A percentile compares a stretch with the other conserved stretches of the same genome.
Conservation (phyloP, 2,113 vertebrate genomes). For the Paramisgurnus dabryanus region DNA sequence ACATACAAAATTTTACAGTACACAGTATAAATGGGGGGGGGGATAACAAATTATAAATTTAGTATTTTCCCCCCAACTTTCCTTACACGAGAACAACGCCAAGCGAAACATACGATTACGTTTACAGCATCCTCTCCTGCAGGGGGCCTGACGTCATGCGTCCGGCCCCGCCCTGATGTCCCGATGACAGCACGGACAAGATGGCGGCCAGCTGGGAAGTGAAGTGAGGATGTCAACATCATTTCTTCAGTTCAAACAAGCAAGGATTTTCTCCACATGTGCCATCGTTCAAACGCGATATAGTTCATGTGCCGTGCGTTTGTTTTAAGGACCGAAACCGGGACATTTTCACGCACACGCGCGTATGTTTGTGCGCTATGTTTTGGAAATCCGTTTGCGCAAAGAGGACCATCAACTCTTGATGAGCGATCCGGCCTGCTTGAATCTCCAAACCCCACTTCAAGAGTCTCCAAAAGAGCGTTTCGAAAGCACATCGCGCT, state of each 20-base stretch:
- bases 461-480: conserved; percentile 11
- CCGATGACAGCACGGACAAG: conserved; percentile 70
- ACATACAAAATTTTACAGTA: too few species aligned
- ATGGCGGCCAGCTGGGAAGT: conserved; percentile 74
- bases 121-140: not conserved
- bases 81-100: too few species aligned
- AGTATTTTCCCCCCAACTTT: too few species aligned
- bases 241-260: conserved; percentile 57
- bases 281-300: conserved; percentile 24
- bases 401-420: conserved; percentile 51
- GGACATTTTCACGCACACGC: not conserved
- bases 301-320: not conserved
- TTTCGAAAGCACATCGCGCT: not conserved
- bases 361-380: conserved; percentile 35
- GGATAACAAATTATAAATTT: too few species aligned
- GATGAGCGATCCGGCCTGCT: conserved; percentile 40
- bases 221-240: conserved; percentile 75
- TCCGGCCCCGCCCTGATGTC: conserved; percentile 58
- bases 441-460: conserved; percentile 28
- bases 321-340: not conserved
- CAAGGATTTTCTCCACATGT: conserved; percentile 30
- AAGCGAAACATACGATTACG: too few species aligned
- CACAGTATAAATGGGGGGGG: too few species aligned
- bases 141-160: conserved; percentile 31
- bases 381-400: conserved; percentile 50